A percentile compares a stretch with the other conserved stretches of the same genome.
phyloP scores from a whole-genome alignment of 2,888 invertebrate species.

The Ceraclea dissimilis region DNA sequence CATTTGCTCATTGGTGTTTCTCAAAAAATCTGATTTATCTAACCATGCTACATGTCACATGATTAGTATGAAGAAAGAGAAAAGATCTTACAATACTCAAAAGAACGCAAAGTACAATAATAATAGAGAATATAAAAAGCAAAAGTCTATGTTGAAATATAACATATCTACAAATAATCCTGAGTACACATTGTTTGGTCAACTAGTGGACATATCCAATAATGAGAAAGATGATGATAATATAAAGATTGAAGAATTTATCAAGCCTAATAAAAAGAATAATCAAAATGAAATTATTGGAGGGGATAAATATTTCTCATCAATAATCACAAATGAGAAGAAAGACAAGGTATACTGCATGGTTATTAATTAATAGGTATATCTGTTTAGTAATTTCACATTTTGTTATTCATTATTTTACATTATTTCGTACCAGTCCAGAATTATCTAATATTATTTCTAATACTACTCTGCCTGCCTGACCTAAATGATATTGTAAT shows the following conservation, averaged over 20 bases:
- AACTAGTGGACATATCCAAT: constrained; percentile 11
- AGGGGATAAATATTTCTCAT: constrained; percentile 16
- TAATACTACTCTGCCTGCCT: too few species aligned
- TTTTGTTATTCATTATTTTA: background rate
- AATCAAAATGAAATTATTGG: constrained; percentile 6
- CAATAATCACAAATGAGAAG: constrained; percentile 18
- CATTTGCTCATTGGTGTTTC: constrained; percentile 31
- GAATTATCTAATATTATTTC: background rate
- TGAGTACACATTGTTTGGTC: constrained; percentile 18
- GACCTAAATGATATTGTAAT: too few species aligned
- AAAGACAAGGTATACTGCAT: constrained; percentile 21
- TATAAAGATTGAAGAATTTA: constrained; percentile 2
- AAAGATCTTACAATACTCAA: constrained; percentile 27
- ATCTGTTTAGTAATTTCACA: background rate
- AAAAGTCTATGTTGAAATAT: constrained; percentile 15
- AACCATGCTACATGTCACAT: constrained; percentile 29
- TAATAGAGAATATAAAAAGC: constrained; percentile 9
- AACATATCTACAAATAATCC: constrained; percentile 7
- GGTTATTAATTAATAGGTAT: background rate
- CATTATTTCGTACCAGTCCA: background rate
- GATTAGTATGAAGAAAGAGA: constrained; percentile 27
- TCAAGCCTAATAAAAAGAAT: background rate
- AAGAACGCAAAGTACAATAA: constrained; percentile 12
- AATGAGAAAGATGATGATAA: background rate
- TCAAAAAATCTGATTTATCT: constrained; percentile 28